Conservation (phyloP, 2,113 vertebrate species). For the Corythoichthys intestinalis region DNA sequence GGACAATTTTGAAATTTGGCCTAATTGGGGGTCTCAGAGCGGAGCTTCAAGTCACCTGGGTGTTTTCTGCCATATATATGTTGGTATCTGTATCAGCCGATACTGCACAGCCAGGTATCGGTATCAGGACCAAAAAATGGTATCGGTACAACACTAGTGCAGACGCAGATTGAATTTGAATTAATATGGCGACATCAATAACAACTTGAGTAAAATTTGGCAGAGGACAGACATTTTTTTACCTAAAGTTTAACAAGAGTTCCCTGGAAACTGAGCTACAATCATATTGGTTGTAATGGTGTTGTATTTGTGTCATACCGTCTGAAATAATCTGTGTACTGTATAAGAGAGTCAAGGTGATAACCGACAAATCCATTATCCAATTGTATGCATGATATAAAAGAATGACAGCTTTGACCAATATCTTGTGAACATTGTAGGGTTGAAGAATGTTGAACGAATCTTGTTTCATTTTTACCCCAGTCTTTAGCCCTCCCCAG, state of each 20-base stretch:
- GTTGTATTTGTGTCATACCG: conserved; percentile 9
- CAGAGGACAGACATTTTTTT: conserved; percentile 64
- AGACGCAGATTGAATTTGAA: conserved; percentile 51
- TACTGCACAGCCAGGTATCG: too few relatives aligned
- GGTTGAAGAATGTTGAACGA: conserved; percentile 67
- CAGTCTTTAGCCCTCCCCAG: conserved; percentile 57
- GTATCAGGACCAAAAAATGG: too few relatives aligned
- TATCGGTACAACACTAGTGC: background rate
- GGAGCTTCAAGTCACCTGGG: too few relatives aligned
- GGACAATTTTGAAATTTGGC: too few relatives aligned
- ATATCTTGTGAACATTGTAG: conserved; percentile 60
- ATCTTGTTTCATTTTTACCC: conserved; percentile 71
- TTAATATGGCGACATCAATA: conserved; percentile 66
- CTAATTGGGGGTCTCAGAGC: too few relatives aligned
- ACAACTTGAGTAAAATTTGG: conserved; percentile 59
- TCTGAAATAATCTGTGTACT: conserved; percentile 25
- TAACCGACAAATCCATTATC: conserved; percentile 57
- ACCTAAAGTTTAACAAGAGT: conserved; percentile 39
- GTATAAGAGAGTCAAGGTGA: conserved; percentile 28
- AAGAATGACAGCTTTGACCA: conserved; percentile 66
- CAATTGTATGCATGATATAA: conserved; percentile 33
- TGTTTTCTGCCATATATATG: too few relatives aligned
- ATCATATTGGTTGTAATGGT: conserved; percentile 15
- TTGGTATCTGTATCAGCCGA: too few relatives aligned
- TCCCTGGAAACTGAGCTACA: conserved; percentile 32